A percentile compares a stretch with the other conserved stretches of the same genome.
These are phyloP conservation scores for Stigmatopora argus DNA, from an alignment of 2,113 vertebrate species.

Conservation along the genomic window DNA sequence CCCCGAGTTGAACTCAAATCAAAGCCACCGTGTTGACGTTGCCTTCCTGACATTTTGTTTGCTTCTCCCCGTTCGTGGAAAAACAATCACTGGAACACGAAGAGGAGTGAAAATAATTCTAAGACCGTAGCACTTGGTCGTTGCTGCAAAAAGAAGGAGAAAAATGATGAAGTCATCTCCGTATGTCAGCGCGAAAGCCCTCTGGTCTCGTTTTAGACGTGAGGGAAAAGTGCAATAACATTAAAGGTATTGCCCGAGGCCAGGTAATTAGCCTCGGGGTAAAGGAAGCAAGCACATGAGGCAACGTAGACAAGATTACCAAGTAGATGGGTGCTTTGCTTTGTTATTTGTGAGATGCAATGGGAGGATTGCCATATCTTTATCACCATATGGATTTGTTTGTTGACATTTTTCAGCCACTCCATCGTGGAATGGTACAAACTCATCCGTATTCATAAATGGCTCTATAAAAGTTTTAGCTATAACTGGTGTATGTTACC, in stretches of 20 bases:
- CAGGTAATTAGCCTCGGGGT: not conserved
- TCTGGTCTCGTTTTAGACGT: not conserved
- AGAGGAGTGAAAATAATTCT: not conserved
- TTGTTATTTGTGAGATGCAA: too few species aligned
- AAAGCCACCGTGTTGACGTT: constrained; percentile 3
- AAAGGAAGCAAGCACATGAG: not conserved
- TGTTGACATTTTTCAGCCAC: too few species aligned
- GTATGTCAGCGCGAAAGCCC: not conserved
- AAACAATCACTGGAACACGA: not conserved
- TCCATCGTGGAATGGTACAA: too few species aligned
- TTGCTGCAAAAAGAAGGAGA: not conserved
- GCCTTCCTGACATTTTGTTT: not conserved
- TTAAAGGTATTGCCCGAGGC: not conserved
- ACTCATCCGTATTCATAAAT: too few species aligned
- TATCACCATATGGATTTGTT: too few species aligned
- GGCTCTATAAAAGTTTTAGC: too few species aligned
- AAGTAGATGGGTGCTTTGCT: not conserved
- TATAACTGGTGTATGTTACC: too few species aligned
- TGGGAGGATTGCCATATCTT: too few species aligned
- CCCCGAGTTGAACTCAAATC: constrained; percentile 17
- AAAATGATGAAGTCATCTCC: not conserved
- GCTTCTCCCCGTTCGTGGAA: not conserved
- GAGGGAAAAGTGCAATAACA: too few species aligned
- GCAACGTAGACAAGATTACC: not conserved
- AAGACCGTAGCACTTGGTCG: not conserved